Percentiles rank a stretch among this genome's conserved stretches.
Conservation (phyloP, 2,888 invertebrate species). For the Syrphus vitripennis region DNA sequence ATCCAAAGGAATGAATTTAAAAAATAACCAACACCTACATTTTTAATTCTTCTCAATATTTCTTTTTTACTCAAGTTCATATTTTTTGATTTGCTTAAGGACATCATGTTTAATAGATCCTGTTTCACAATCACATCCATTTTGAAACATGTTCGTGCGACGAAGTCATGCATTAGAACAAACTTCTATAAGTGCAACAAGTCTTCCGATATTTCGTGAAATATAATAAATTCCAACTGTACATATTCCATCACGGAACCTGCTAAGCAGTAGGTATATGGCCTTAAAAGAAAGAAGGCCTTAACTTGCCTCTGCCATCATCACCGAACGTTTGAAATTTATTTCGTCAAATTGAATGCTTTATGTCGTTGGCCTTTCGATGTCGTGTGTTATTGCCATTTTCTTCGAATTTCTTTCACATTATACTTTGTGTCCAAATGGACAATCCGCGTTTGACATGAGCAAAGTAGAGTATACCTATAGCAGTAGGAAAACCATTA, state of each 20-base stretch:
- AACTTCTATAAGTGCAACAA: constrained; percentile 41
- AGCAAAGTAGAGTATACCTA: constrained; percentile 4
- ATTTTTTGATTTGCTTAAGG: neutral
- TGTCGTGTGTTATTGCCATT: constrained; percentile 67
- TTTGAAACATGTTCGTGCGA: constrained; percentile 26
- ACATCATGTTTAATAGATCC: neutral
- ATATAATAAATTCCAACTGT: constrained; percentile 44
- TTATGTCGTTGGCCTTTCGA: constrained; percentile 55
- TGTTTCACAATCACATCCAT: neutral
- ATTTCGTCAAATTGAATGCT: constrained; percentile 70
- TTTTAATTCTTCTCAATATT: no score
- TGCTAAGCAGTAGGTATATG: neutral
- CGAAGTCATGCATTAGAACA: neutral
- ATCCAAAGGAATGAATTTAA: no score
- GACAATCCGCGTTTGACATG: constrained; percentile 57
- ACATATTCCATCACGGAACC: constrained; percentile 61
- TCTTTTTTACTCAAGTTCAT: no score
- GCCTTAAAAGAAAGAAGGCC: neutral
- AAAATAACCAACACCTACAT: no score
- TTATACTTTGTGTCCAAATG: constrained; percentile 12
- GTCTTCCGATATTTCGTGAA: constrained; percentile 27
- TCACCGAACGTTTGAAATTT: constrained; percentile 46
- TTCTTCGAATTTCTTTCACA: constrained; percentile 34
- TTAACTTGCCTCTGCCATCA: neutral
- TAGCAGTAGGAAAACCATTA: constrained; percentile 22